phyloP scores from a whole-genome alignment of 2,113 vertebrate species.

The Triplophysa rosa region DNA sequence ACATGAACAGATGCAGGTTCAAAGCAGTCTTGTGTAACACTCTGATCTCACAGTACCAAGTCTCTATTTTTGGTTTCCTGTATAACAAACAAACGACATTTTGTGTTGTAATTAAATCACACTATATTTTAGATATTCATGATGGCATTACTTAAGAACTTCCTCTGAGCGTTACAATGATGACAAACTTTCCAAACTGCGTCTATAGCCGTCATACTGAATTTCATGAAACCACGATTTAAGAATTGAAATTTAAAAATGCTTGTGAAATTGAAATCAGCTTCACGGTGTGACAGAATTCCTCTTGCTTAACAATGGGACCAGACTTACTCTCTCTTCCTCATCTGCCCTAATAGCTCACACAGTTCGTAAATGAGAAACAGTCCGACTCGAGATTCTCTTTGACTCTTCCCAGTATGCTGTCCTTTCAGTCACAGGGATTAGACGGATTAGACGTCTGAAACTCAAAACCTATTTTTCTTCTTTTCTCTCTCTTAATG shows the following conservation, averaged over 20 bases:
- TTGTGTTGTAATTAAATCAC: too few relatives aligned
- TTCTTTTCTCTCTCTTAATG: slow-evolving; percentile 33
- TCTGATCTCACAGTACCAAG: neutral
- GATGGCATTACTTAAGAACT: neutral
- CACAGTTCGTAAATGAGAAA: slow-evolving; percentile 52
- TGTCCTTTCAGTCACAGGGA: slow-evolving; percentile 59
- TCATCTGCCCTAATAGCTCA: neutral
- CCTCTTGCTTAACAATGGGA: neutral
- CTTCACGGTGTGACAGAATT: too few relatives aligned
- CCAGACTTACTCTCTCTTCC: neutral
- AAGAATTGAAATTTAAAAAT: neutral
- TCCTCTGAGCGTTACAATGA: neutral
- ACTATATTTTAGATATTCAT: neutral
- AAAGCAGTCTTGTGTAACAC: neutral
- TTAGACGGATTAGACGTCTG: slow-evolving; percentile 74
- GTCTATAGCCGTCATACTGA: neutral
- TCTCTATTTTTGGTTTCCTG: too few relatives aligned
- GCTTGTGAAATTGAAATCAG: neutral
- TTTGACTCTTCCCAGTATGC: slow-evolving; percentile 19
- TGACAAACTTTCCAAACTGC: neutral
- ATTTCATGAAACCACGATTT: neutral
- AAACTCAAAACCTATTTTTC: slow-evolving; percentile 62
- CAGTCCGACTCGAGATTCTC: slow-evolving; percentile 28
- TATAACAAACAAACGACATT: too few relatives aligned
- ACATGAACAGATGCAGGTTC: neutral